Base-by-base conservation (phyloP, 2,113 vertebrate genomes). In the Otis tarda region DNA sequence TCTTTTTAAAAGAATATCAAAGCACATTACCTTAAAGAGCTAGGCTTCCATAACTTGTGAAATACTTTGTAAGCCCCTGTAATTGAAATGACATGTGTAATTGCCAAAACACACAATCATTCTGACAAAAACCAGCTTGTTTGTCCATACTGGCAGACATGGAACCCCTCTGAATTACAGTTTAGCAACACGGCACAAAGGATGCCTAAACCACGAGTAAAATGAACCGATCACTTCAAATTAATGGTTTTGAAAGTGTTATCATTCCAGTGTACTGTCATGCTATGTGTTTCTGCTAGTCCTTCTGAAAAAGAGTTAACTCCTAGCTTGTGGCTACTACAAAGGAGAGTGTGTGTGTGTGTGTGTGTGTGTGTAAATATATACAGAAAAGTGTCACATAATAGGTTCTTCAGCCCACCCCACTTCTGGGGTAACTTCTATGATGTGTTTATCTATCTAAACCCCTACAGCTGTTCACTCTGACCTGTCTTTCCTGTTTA, bases 11-110 rank as follows among this genome's bases (percentile, higher is more conserved):
- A 87, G 14, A 61, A 49, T 14, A 83, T 55, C 50, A 68, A 93
- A 92, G 64, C 27, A 84, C 35, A 53, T 97, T 96, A 99, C 99
- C 99, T 99, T 89, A 99, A 87, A 49, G 96, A 96, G 41, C 45
- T 98, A 60, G 98, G 96, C 95, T 98, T 99, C 93, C 97, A 95
- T 73, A 97, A 97, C 94, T 97, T 98, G 95, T 98, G 98, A 90
- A 99, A 98, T 81, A 98, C 98, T 96, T 97, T 98, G 97, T 99
- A 99, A 86, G 97, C 96, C 52, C 99, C 99, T 99, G 97, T 80
- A 97, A 98, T 97, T 43, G 67, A 97, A 96, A 94, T 30, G 84
- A 94, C 53, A 89, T 0, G 8, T 45, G 57, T 92, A 67, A 97
- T 24, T 80, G 39, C 28, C 27, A 9, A 30, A 82, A 28, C 17